Evolutionary conservation across 2,888 invertebrate genomes (phyloP).

Genomic region (Halocaridina rubra): DNA sequence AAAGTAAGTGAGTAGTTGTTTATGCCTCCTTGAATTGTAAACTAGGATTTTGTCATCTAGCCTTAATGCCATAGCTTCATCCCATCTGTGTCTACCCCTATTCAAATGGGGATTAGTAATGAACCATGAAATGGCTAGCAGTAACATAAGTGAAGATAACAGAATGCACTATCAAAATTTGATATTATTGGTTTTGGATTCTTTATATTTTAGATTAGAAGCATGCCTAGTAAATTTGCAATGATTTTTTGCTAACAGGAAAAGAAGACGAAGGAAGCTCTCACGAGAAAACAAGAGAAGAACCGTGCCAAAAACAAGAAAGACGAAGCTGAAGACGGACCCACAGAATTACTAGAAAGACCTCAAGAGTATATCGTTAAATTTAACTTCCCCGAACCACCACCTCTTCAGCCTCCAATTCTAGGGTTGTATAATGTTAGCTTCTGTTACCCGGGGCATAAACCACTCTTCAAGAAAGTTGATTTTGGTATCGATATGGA

Average conservation of each 20-base stretch:
- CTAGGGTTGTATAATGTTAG: slow-evolving; percentile 86
- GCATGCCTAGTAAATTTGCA: neutral
- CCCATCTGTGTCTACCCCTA: too few relatives aligned
- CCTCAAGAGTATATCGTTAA: slow-evolving; percentile 98
- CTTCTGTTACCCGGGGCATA: slow-evolving; percentile 58
- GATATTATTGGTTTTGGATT: too few relatives aligned
- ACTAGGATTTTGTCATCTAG: too few relatives aligned
- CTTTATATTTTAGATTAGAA: too few relatives aligned
- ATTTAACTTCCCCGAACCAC: slow-evolving; percentile 96
- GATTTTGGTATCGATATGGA: slow-evolving; percentile 97
- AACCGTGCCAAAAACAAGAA: slow-evolving; percentile 80
- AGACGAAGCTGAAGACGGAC: slow-evolving; percentile 79
- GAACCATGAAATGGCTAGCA: neutral
- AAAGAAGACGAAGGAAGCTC: slow-evolving; percentile 89
- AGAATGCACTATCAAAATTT: too few relatives aligned
- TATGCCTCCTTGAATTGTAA: too few relatives aligned
- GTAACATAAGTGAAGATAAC: neutral
- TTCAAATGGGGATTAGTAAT: too few relatives aligned
- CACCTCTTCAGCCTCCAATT: slow-evolving; percentile 96
- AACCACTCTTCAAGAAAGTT: slow-evolving; percentile 68
- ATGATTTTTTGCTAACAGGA: slow-evolving; percentile 70
- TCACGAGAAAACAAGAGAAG: slow-evolving; percentile 84
- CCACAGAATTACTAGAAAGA: slow-evolving; percentile 84
- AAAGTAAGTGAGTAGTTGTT: too few relatives aligned
- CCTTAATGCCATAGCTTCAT: neutral